Conservation (phyloP, 92 coral and sea anemone species). For the Epizoanthus ramosus region DNA sequence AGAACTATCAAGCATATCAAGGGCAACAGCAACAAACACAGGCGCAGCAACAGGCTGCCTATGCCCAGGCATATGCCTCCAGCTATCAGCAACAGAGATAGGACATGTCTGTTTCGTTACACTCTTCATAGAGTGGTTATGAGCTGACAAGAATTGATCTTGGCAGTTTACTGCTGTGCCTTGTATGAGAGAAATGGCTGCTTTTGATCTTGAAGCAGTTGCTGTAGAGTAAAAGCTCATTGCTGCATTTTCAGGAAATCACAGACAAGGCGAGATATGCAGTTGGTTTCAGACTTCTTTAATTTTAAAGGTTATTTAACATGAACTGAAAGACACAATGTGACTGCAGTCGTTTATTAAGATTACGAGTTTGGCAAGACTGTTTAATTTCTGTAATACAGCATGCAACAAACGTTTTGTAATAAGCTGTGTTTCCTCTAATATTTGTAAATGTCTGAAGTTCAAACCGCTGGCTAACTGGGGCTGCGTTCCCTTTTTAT, state of each 20-base stretch:
- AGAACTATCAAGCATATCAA: slow-evolving; percentile 49
- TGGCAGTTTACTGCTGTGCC: not conserved
- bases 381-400: no score
- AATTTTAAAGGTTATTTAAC: not conserved
- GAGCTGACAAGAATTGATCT: not conserved
- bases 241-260: not conserved
- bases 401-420: no score
- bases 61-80: slow-evolving; percentile 16
- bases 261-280: not conserved
- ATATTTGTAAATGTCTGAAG: no score
- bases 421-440: no score
- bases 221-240: not conserved
- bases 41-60: slow-evolving; percentile 62
- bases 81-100: slow-evolving; percentile 39
- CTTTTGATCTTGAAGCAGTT: not conserved
- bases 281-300: not conserved
- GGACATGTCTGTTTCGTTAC: not conserved
- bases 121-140: not conserved
- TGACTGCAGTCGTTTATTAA: no score
- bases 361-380: no score
- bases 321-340: not conserved
- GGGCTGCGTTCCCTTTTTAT: not conserved
- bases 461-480: no score
- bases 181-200: not conserved
- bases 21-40: slow-evolving; percentile 51